Base-by-base conservation (phyloP, 2,797 vertebrate species). In the Liparis tanakae region DNA sequence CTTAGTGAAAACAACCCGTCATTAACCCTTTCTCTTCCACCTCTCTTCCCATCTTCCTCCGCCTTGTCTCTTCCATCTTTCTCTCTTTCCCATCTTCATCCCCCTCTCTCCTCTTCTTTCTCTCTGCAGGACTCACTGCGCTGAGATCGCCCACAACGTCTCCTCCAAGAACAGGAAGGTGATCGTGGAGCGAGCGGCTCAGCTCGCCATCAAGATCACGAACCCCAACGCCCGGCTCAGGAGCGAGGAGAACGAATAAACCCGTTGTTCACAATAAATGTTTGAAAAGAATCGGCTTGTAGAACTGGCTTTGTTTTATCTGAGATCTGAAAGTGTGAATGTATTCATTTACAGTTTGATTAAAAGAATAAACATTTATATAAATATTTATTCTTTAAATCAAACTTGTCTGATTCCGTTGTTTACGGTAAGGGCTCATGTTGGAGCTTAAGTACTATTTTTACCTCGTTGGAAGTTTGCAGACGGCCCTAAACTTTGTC, bases 151-250 rank as follows among this genome's bases (percentile, higher is more conserved):
- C 82, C 98, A 99, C 94, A 99, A 99, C 0, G 97, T 99, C 51
- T 99, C 98, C 59, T 99, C 98, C 0, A 99, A 99, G 94, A 99
- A 99, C 94, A 96, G 98, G 85, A 99, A 99, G 89, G 43, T 97
- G 64, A 99, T 99, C 0, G 98, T 99, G 85, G 98, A 99, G 91
- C 92, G 98, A 80, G 98, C 98, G 0, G 97, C 98, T 36, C 98
- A 99, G 92, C 93, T 99, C 37, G 98, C 98, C 81, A 97, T 99
- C 93, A 98, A 98, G 92, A 91, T 99, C 92, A 99, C 98, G 77
- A 99, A 99, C 73, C 97, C 98, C 91, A 99, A 99, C 0, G 98
- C 98, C 93, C 94, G 98, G 79, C 96, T 99, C 91, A 97, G 97
- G 92, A 99, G 98, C 0, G 98, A 99, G 91, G 98, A 99, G 92